Evolutionary conservation across 2,113 vertebrate genomes (phyloP).

Genomic region (Malaclemys terrapin): DNA sequence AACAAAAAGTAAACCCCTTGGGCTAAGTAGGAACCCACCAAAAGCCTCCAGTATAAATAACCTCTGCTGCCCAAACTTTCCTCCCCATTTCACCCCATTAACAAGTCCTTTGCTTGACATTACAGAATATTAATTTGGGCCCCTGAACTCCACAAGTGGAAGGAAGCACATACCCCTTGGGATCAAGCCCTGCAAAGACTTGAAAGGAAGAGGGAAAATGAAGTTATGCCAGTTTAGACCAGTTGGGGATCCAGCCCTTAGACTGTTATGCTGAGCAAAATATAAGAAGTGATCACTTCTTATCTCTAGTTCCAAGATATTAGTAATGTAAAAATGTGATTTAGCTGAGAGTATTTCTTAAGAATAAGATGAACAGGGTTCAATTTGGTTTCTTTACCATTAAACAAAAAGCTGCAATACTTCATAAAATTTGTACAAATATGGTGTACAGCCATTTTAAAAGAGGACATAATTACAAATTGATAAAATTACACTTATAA

Average conservation of each 20-base stretch:
- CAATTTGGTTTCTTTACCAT: neutral
- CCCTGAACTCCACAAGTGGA: neutral
- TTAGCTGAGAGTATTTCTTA: neutral
- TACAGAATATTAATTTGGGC: neutral
- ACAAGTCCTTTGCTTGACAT: neutral
- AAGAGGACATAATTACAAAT: neutral
- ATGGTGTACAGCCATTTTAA: neutral
- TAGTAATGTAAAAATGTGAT: neutral
- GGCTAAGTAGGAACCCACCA: neutral
- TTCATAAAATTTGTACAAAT: neutral
- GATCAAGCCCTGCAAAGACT: neutral
- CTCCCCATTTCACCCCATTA: neutral
- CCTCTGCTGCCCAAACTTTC: neutral
- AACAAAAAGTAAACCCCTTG: neutral
- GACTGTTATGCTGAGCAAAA: neutral
- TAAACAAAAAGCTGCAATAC: neutral
- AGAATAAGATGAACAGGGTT: neutral
- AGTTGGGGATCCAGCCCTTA: neutral
- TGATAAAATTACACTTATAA: neutral
- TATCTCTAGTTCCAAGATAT: neutral
- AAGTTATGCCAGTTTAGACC: neutral
- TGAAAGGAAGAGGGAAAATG: neutral
- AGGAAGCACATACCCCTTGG: neutral
- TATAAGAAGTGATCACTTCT: neutral
- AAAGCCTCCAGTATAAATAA: neutral